Base-by-base conservation (phyloP, 2,113 vertebrate genomes). In the Aspiorhynchus laticeps region DNA sequence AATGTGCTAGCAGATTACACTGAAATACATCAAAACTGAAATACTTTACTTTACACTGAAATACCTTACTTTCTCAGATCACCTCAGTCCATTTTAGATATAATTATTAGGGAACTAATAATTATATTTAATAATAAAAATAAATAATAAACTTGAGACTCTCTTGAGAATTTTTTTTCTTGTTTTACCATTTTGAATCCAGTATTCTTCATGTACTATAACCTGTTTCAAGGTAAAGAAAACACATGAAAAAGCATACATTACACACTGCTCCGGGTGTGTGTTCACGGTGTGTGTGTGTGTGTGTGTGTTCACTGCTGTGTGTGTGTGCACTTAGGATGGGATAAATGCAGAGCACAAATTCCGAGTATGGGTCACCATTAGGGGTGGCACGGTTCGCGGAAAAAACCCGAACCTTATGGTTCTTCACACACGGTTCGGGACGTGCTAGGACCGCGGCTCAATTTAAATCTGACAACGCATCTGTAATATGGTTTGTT, bases 201-300 rank as follows among this genome's bases (percentile, higher is more conserved):
- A 73, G 69, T 24, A 38, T 76, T 38, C 61, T 24, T 59, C 53
- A 59, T 59, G 38, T 51, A 48, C 56, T 21, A 21, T 36, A 69
- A 61, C 33, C 15, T 10, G 38, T 51, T 31, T 86, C 75, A 80
- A 36, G 33, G 56, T 65, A 36, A 83, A 56, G 46, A 78, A 59
- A 77, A 33, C 48, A 81, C 53, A 38, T 38, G 12, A 28, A 73
- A 6, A 33, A 63, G 63, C 21, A 36, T 38, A 63, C 21, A 48
- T 9, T 46, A 46, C n/a, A n/a, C n/a, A n/a, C n/a, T n/a, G n/a
- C n/a, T n/a, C n/a, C n/a, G n/a, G n/a, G n/a, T n/a, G n/a, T n/a
- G n/a, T n/a, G n/a, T n/a, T n/a, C n/a, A n/a, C n/a, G n/a, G n/a
- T n/a, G n/a, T n/a, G n/a, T n/a, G n/a, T n/a, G n/a, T n/a, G n/a